Percentiles rank a stretch among this genome's conserved stretches.
These are phyloP conservation scores for Gopherus flavomarginatus DNA, from an alignment of 2,113 vertebrate genomes.

Conservation along the genomic window DNA sequence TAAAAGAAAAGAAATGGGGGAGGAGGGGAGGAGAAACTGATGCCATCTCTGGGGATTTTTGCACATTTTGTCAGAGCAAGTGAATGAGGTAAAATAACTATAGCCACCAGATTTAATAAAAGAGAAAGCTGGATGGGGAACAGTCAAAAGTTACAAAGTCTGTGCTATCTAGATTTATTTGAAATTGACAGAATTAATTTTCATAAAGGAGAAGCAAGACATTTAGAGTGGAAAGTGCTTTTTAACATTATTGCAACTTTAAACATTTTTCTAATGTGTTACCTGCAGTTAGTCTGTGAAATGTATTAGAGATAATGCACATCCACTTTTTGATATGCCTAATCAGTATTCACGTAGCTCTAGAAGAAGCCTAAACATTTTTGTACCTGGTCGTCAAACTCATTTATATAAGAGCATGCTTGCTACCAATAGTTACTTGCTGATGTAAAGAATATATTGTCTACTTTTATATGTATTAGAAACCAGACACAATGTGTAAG, in stretches of 20 bases:
- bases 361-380: neutral
- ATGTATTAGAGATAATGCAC: neutral
- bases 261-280: neutral
- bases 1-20: neutral
- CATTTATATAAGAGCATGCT: neutral
- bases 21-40: neutral
- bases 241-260: neutral
- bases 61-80: neutral
- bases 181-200: neutral
- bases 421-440: neutral
- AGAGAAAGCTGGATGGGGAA: neutral
- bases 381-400: neutral
- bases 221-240: neutral
- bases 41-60: conserved; percentile 10
- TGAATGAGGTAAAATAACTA: neutral
- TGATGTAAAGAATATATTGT: neutral
- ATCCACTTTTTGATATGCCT: neutral
- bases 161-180: neutral
- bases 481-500: neutral
- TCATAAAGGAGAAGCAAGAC: neutral
- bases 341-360: neutral
- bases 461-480: neutral
- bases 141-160: neutral
- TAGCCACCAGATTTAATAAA: conserved; percentile 12
- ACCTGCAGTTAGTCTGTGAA: neutral